Evolutionary conservation across 1,140 invertebrate genomes (phyloP).

Genomic region (Neoseiulus cucumeris): DNA sequence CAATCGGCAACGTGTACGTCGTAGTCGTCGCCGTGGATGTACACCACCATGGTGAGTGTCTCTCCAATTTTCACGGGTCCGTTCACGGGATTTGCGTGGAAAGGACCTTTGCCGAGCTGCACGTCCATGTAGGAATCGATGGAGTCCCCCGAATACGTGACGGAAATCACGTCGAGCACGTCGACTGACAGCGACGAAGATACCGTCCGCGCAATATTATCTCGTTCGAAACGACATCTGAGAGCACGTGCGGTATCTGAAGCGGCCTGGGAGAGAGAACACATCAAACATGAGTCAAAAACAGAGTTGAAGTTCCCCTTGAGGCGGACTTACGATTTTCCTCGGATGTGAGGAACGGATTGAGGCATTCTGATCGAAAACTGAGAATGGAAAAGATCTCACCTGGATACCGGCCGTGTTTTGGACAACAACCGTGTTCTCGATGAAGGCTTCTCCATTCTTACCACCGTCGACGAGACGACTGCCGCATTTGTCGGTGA

Average conservation of each 20-base stretch:
- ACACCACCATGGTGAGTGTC: slow-evolving; percentile 54
- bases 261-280: neutral
- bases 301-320: neutral
- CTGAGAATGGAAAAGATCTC: neutral
- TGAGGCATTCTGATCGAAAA: too few relatives aligned
- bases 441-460: neutral
- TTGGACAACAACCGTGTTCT: neutral
- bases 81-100: slow-evolving; percentile 31
- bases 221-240: neutral
- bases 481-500: neutral
- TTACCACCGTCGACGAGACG: neutral
- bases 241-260: neutral
- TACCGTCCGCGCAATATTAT: slow-evolving; percentile 24
- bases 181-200: slow-evolving; percentile 28
- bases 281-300: neutral
- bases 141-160: slow-evolving; percentile 25
- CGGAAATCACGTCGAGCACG: slow-evolving; percentile 35
- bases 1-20: slow-evolving; percentile 51
- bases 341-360: too few relatives aligned
- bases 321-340: too few relatives aligned
- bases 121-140: slow-evolving; percentile 17
- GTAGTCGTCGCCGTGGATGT: slow-evolving; percentile 52
- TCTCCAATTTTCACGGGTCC: slow-evolving; percentile 61
- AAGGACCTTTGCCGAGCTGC: slow-evolving; percentile 16
- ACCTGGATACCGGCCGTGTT: neutral